Evolutionary conservation across 2,888 invertebrate species (phyloP).

Genomic region (Panorpa germanica): DNA sequence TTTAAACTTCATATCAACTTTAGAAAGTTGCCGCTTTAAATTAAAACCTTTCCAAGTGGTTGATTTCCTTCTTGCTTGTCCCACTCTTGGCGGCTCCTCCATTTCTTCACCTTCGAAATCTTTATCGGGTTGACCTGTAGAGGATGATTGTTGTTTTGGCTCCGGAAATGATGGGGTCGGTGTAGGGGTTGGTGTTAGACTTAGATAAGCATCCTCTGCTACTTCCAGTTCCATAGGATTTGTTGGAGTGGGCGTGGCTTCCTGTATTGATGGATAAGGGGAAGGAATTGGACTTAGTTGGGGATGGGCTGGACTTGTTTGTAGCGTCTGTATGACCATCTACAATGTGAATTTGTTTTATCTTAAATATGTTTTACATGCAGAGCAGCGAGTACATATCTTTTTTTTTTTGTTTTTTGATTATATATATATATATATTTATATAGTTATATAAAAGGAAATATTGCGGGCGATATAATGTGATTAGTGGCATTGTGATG

Average conservation of each 20-base stretch:
- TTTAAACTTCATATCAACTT: constrained; percentile 56
- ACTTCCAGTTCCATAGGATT: constrained; percentile 11
- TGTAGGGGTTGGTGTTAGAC: constrained; percentile 13
- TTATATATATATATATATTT: too few relatives aligned
- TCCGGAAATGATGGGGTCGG: constrained; percentile 14
- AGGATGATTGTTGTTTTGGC: constrained; percentile 25
- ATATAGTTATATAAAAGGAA: too few relatives aligned
- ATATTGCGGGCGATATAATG: too few relatives aligned
- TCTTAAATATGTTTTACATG: too few relatives aligned
- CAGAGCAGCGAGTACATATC: too few relatives aligned
- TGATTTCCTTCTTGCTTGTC: constrained; percentile 32
- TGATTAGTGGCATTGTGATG: too few relatives aligned
- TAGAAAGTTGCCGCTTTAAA: constrained; percentile 63
- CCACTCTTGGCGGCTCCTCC: constrained; percentile 17
- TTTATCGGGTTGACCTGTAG: constrained; percentile 26
- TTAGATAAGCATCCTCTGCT: constrained; percentile 12
- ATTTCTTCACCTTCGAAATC: constrained; percentile 17
- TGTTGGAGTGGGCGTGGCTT: constrained; percentile 1
- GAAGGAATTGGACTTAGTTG: too few relatives aligned
- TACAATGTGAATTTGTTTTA: too few relatives aligned
- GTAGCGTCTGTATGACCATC: too few relatives aligned
- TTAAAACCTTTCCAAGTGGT: constrained; percentile 62
- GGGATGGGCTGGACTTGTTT: constrained; percentile 5
- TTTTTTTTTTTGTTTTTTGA: too few relatives aligned
- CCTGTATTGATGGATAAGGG: too few relatives aligned